phyloP scores from a whole-genome alignment of 2,797 vertebrate species.

The Phataginus tetradactyla region DNA sequence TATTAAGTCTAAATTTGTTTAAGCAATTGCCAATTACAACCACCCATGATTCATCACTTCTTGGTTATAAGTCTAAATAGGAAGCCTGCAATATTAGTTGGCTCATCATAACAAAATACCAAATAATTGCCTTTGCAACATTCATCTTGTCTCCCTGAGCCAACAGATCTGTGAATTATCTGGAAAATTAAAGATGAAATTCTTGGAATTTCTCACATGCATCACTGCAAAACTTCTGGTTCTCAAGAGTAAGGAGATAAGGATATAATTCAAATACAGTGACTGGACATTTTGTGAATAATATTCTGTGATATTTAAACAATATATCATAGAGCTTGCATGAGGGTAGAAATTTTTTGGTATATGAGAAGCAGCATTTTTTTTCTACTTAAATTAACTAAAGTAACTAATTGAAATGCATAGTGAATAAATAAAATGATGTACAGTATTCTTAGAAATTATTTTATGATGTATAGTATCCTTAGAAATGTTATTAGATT shows the following conservation, averaged over 20 bases:
- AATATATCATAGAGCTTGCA: fast-evolving
- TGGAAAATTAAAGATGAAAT: background rate
- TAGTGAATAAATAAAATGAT: too few relatives aligned
- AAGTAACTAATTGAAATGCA: background rate
- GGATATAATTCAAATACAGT: background rate
- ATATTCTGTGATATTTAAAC: background rate
- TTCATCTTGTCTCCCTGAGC: background rate
- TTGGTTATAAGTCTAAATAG: background rate
- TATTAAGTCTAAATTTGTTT: background rate
- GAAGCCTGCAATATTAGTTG: background rate
- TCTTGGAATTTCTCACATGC: background rate
- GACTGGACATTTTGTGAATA: background rate
- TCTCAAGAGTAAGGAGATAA: background rate
- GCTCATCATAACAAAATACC: background rate
- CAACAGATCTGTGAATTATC: background rate
- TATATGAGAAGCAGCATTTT: background rate
- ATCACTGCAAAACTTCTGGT: background rate
- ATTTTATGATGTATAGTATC: background rate
- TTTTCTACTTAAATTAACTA: background rate
- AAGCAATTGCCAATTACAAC: background rate
- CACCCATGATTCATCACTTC: background rate
- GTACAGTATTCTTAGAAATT: too few relatives aligned
- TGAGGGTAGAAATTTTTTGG: background rate
- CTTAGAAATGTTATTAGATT: background rate
- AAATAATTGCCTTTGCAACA: background rate